Evolutionary conservation across 2,797 vertebrate species (phyloP).

Genomic region (Manis pentadactyla): DNA sequence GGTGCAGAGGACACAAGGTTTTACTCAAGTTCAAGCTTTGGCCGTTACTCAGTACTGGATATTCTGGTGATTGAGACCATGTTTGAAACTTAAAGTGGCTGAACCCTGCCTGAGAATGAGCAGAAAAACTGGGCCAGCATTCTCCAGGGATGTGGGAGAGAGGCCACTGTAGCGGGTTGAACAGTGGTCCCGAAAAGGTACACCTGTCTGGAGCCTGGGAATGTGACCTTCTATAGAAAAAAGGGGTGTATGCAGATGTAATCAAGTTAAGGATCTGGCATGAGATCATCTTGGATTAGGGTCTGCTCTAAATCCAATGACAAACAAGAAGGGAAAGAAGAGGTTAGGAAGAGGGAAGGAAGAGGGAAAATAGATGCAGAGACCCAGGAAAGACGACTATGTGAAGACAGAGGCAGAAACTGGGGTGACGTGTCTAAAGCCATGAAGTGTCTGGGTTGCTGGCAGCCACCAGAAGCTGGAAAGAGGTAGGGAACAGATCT

Average conservation of each 20-base stretch:
- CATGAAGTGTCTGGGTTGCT: accelerated
- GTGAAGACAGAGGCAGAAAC: background rate
- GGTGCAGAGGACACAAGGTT: background rate
- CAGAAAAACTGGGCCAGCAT: background rate
- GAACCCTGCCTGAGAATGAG: background rate
- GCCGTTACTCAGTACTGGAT: background rate
- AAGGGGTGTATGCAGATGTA: background rate
- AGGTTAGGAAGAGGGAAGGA: background rate
- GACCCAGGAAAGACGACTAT: accelerated
- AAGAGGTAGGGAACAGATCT: no score
- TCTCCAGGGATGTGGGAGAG: no score
- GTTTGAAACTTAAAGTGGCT: background rate
- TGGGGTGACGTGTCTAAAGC: accelerated
- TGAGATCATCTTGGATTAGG: no score
- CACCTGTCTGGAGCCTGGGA: background rate
- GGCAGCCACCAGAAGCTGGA: accelerated
- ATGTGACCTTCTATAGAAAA: background rate
- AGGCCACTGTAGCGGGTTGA: accelerated
- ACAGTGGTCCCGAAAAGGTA: background rate
- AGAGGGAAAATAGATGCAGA: background rate
- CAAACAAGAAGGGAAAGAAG: background rate
- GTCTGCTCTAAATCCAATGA: background rate
- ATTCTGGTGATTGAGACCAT: background rate
- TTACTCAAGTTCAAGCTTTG: background rate
- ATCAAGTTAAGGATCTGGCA: background rate